A percentile compares a stretch with the other conserved stretches of the same genome.
Evolutionary conservation across 2,888 invertebrate species (phyloP).

Genomic region (Drosophila tripunctata): DNA sequence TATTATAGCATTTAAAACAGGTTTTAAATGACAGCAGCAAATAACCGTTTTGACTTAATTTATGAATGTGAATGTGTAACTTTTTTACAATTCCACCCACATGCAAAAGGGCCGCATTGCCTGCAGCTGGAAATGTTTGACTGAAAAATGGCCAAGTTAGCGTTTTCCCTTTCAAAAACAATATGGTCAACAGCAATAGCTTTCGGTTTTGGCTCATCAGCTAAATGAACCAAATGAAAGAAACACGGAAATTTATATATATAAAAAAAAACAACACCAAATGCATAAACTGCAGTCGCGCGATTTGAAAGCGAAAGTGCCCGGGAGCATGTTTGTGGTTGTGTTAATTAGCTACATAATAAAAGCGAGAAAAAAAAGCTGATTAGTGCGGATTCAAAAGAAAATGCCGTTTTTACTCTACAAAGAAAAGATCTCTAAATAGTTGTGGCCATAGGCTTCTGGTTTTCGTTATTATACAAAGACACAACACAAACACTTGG

Average conservation of each 20-base stretch:
- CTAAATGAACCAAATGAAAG: conserved; percentile 4
- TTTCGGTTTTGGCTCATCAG: conserved; percentile 14
- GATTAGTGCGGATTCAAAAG: conserved; percentile 18
- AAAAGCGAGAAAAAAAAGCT: conserved; percentile 27
- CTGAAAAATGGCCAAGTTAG: background rate
- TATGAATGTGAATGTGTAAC: conserved; percentile 4
- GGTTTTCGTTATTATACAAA: conserved; percentile 4
- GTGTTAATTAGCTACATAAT: conserved; percentile 28
- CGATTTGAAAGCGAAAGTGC: conserved; percentile 31
- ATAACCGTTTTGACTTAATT: background rate
- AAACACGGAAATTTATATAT: conserved; percentile 18
- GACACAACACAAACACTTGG: conserved; percentile 5
- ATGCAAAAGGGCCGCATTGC: background rate
- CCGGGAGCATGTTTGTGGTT: conserved; percentile 8
- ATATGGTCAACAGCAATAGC: conserved; percentile 9
- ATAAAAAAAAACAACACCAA: conserved; percentile 7
- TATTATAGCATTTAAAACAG: background rate
- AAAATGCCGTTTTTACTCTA: conserved; percentile 17
- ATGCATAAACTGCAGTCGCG: conserved; percentile 23
- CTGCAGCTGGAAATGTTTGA: background rate
- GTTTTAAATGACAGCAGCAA: background rate
- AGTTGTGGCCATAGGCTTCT: conserved; percentile 8
- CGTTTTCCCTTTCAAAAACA: conserved; percentile 16
- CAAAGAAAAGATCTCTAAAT: conserved; percentile 4
- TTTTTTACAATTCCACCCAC: conserved; percentile 3